phyloP scores from a whole-genome alignment of 2,888 invertebrate species.

The Cinara cedri region DNA sequence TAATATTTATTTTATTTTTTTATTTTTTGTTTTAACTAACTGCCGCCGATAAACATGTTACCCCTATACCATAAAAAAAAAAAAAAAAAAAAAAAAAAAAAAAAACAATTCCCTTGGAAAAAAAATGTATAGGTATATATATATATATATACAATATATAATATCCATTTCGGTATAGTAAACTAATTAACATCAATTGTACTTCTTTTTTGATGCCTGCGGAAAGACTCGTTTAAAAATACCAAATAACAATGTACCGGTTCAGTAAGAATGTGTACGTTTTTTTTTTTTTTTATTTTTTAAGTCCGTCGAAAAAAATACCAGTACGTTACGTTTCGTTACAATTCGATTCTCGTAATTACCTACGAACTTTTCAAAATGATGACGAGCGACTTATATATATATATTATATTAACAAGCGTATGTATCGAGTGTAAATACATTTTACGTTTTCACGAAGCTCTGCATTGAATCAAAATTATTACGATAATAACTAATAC shows the following conservation, averaged over 20 bases:
- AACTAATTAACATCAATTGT: slow-evolving; percentile 56
- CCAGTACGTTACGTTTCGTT: slow-evolving; percentile 35
- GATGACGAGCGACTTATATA: not conserved
- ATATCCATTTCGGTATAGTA: slow-evolving; percentile 49
- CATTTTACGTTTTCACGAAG: not conserved
- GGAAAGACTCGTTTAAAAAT: slow-evolving; percentile 53
- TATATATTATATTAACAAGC: too few species aligned
- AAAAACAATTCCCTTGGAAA: slow-evolving; percentile 50
- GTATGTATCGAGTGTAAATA: not conserved
- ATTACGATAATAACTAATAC: not conserved
- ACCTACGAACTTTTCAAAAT: not conserved
- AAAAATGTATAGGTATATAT: not conserved
- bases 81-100: slow-evolving; percentile 28
- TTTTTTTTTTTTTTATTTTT: slow-evolving; percentile 27
- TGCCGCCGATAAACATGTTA: slow-evolving; percentile 52
- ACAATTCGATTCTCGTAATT: slow-evolving; percentile 1
- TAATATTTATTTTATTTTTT: not conserved
- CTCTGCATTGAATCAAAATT: not conserved
- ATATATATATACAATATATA: too few species aligned
- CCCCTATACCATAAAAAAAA: slow-evolving; percentile 23
- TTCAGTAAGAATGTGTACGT: slow-evolving; percentile 34
- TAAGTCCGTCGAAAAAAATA: slow-evolving; percentile 36
- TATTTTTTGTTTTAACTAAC: slow-evolving; percentile 50
- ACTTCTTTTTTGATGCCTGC: slow-evolving; percentile 47
- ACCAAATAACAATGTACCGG: slow-evolving; percentile 50